Evolutionary conservation across 1,140 invertebrate species (phyloP), one percentile per base, ranked within the genome.

Genomic region (Neodiprion virginianus): DNA sequence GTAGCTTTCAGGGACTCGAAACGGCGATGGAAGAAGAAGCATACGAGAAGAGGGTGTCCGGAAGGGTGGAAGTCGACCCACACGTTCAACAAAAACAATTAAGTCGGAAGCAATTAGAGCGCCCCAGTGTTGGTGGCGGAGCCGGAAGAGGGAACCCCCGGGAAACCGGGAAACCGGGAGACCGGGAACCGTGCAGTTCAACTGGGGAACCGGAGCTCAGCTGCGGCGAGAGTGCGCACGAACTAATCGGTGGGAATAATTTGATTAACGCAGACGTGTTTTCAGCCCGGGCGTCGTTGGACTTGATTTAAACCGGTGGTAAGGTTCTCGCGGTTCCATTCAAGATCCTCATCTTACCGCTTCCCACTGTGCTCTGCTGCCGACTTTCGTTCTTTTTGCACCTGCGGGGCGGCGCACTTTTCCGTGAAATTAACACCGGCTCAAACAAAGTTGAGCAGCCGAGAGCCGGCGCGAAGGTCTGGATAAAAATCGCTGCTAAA

Each of bases 221-320:
- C 53, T 14, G 53, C 53, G 11, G 11, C 11, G 53, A 61, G 53
- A 14, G 53, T 61, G n/a, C 53, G 53, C 53, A 61, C 5, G 53
- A 61, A 61, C 53, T 61, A 61, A 61, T 61, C 53, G 53, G 11
- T 61, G 53, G 8, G 53, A 61, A 61, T 61, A 61, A 61, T 61
- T 61, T 61, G 53, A 61, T 61, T 61, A 61, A 61, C 53, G 53
- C 53, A 61, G 53, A 61, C 53, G 53, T 61, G 53, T 61, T 61
- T 61, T 61, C 53, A 61, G n/a, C 11, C 53, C 53, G n/a, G 53
- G 28, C 28, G 28, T 40, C 28, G 28, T 14, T 17, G 53, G 28
- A 61, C 53, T 61, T 61, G 53, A 61, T 61, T 61, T 61, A 61
- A 61, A 61, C 53, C 53, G 53, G 11, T 14, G 53, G n/a, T 7